Evolutionary conservation across 2,797 vertebrate genomes (phyloP).

Genomic region (Poeciliopsis presidionis): DNA sequence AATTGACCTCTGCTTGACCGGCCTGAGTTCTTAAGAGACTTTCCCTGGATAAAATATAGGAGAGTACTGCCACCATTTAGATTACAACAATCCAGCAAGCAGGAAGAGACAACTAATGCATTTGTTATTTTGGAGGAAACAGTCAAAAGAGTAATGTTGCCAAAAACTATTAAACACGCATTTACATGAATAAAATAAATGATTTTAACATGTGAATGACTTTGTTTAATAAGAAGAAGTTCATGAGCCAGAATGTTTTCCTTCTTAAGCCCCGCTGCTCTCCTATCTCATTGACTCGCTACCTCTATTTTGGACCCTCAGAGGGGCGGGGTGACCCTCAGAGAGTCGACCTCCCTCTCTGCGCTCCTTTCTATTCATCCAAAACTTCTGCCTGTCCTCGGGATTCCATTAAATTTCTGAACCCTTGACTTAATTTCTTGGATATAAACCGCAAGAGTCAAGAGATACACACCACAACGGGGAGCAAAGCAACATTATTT

Average conservation of each 20-base stretch:
- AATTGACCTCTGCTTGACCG: slow-evolving; percentile 48
- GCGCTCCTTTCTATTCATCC: slow-evolving; percentile 18
- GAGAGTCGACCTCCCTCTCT: slow-evolving; percentile 41
- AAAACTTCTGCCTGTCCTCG: slow-evolving; percentile 19
- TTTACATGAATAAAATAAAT: neutral
- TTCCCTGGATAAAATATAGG: slow-evolving; percentile 14
- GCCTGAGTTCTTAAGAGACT: slow-evolving; percentile 2
- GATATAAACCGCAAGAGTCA: slow-evolving; percentile 21
- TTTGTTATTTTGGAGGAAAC: neutral
- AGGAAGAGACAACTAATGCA: neutral
- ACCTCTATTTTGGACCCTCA: slow-evolving; percentile 64
- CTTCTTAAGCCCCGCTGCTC: neutral
- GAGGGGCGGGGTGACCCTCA: slow-evolving; percentile 53
- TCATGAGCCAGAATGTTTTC: slow-evolving; percentile 1
- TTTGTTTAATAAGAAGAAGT: slow-evolving; percentile 7
- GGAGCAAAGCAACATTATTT: neutral
- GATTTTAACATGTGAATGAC: neutral
- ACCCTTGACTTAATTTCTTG: slow-evolving; percentile 33
- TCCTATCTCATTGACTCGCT: slow-evolving; percentile 10
- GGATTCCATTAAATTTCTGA: slow-evolving; percentile 15
- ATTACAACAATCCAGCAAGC: neutral
- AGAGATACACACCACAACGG: slow-evolving; percentile 17
- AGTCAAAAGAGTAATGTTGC: too few species aligned
- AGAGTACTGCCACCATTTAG: neutral
- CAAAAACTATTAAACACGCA: neutral